Conservation (phyloP, 92 coral and sea anemone species). For the Virgularia gustaviana region DNA sequence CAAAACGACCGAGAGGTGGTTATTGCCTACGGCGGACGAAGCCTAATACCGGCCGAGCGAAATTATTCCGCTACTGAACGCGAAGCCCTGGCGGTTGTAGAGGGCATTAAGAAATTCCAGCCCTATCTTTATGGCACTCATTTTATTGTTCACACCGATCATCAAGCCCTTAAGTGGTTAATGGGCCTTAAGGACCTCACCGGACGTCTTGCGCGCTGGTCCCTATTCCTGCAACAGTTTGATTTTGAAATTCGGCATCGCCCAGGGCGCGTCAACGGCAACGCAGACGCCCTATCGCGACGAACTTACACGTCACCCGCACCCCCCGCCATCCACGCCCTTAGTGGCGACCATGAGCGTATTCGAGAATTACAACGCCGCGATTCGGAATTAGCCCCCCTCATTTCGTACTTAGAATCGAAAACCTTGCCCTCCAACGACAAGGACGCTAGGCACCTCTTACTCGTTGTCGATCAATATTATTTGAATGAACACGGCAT, state of each 20-base stretch:
- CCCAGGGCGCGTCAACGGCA: conserved; percentile 28
- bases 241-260: conserved; percentile 42
- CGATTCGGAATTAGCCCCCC: conserved; percentile 21
- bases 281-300: conserved; percentile 21
- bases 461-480: conserved; percentile 7
- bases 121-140: conserved; percentile 38
- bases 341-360: no score
- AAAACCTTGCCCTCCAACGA: conserved; percentile 32
- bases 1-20: conserved; percentile 39
- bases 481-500: background rate
- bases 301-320: background rate
- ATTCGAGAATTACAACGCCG: conserved; percentile 36
- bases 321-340: no score
- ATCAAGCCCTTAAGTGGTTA: conserved; percentile 50
- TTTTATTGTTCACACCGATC: conserved; percentile 53
- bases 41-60: conserved; percentile 42
- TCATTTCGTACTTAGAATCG: conserved; percentile 42
- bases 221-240: conserved; percentile 22
- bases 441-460: conserved; percentile 10
- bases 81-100: conserved; percentile 51
- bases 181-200: conserved; percentile 43
- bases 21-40: conserved; percentile 50
- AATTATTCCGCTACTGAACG: conserved; percentile 52
- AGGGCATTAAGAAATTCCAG: conserved; percentile 43
- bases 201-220: conserved; percentile 45